Conservation (phyloP, 2,797 vertebrate genomes). For the Serranus cabrilla region DNA sequence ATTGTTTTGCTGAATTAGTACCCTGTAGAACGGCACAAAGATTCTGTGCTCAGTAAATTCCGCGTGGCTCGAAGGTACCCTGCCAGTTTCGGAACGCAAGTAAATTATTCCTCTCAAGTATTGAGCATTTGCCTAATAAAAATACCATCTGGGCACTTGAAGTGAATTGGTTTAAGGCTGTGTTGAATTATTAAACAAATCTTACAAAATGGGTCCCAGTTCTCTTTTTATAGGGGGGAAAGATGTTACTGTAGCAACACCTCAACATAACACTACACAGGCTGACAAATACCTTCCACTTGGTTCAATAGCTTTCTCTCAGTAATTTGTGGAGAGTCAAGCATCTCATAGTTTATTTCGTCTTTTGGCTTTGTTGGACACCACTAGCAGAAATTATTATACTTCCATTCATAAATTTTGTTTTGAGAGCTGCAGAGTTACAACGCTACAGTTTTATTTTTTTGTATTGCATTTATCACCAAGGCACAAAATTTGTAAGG, state of each 20-base stretch:
- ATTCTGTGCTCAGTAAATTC: slow-evolving; percentile 61
- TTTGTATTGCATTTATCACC: slow-evolving; percentile 37
- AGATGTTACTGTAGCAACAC: slow-evolving; percentile 45
- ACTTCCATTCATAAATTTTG: slow-evolving; percentile 12
- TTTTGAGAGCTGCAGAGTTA: slow-evolving; percentile 36
- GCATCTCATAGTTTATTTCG: background rate
- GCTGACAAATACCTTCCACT: slow-evolving; percentile 42
- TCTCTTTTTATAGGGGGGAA: slow-evolving; percentile 59
- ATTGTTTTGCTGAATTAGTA: slow-evolving; percentile 65
- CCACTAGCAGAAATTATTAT: slow-evolving; percentile 10
- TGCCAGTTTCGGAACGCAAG: slow-evolving; percentile 66
- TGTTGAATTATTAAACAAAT: slow-evolving; percentile 82
- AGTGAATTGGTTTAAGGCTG: slow-evolving; percentile 80
- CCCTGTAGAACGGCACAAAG: slow-evolving; percentile 46
- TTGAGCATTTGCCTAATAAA: slow-evolving; percentile 79
- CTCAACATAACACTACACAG: slow-evolving; percentile 32
- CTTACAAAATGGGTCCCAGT: slow-evolving; percentile 70
- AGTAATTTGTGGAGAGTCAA: slow-evolving; percentile 13
- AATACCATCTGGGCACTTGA: slow-evolving; percentile 84
- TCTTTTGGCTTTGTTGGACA: slow-evolving; percentile 18
- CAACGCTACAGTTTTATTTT: slow-evolving; percentile 1
- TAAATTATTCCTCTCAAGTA: slow-evolving; percentile 82
- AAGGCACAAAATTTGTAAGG: slow-evolving; percentile 32
- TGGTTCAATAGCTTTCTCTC: slow-evolving; percentile 39
- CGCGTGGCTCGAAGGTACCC: slow-evolving; percentile 53